Evolutionary conservation across 2,888 invertebrate species (phyloP).

Genomic region (Glyphotaelius pellucidus): DNA sequence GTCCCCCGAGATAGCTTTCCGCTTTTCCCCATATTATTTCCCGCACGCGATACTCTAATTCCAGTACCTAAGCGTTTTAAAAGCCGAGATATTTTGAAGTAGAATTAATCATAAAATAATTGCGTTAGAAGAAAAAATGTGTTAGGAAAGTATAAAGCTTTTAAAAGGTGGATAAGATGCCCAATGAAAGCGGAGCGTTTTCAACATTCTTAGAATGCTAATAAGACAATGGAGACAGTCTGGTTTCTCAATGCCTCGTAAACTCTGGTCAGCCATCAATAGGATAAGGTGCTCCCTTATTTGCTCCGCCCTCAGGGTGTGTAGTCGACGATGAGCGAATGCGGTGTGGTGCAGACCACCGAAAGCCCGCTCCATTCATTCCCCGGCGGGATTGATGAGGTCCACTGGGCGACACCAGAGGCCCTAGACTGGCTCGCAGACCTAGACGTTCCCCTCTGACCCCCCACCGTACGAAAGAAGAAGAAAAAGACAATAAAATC

Average conservation of each 20-base stretch:
- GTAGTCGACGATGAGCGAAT: no score
- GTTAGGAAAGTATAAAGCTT: conserved; percentile 17
- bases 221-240: background rate
- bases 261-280: no score
- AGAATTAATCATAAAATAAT: conserved; percentile 42
- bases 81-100: background rate
- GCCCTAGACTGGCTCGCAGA: no score
- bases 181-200: background rate
- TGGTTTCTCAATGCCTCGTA: no score
- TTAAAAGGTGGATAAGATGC: conserved; percentile 25
- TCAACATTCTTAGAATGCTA: conserved; percentile 28
- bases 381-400: no score
- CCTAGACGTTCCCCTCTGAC: no score
- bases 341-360: no score
- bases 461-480: no score
- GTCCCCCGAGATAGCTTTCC: conserved; percentile 29
- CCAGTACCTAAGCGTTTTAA: conserved; percentile 21
- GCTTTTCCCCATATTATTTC: conserved; percentile 42
- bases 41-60: conserved; percentile 44
- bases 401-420: no score
- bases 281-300: no score
- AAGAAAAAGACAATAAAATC: conserved; percentile 2
- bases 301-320: no score
- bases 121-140: conserved; percentile 35
- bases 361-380: no score